These are phyloP conservation scores for Onthophagus sagittarius DNA, from an alignment of 2,888 invertebrate genomes.

Conservation along the genomic window DNA sequence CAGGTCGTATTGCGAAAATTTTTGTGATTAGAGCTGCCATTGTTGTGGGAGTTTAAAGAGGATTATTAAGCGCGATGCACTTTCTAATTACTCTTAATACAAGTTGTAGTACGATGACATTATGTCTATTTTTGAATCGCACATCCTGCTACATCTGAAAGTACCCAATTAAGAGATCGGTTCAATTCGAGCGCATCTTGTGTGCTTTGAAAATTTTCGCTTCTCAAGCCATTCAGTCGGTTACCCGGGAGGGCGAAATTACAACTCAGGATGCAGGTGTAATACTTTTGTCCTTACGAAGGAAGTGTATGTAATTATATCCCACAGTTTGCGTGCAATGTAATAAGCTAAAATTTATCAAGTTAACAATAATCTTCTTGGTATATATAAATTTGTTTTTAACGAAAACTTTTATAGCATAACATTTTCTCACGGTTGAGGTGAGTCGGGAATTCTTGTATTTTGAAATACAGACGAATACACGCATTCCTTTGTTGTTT, in stretches of 20 bases:
- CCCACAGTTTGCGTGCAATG: background rate
- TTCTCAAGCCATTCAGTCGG: background rate
- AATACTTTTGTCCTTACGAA: slow-evolving; percentile 18
- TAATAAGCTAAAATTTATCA: too few species aligned
- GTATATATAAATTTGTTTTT: background rate
- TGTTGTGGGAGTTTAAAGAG: background rate
- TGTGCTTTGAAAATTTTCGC: background rate
- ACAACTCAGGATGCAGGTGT: slow-evolving; percentile 22
- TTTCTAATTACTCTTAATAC: background rate
- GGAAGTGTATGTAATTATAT: slow-evolving; percentile 20
- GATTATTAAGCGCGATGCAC: background rate
- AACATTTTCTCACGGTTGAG: background rate
- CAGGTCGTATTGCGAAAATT: background rate
- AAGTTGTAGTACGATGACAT: background rate
- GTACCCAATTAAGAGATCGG: background rate
- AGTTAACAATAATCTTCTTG: too few species aligned
- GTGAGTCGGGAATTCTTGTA: background rate
- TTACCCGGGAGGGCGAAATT: background rate
- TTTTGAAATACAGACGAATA: background rate
- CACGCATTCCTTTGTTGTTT: background rate
- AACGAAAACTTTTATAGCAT: background rate
- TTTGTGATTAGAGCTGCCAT: background rate
- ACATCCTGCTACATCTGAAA: background rate
- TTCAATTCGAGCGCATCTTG: background rate
- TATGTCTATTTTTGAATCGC: background rate